These are phyloP conservation scores for Pristionchus exspectatus DNA, from an alignment of 2,888 invertebrate genomes.

Conservation along the genomic window DNA sequence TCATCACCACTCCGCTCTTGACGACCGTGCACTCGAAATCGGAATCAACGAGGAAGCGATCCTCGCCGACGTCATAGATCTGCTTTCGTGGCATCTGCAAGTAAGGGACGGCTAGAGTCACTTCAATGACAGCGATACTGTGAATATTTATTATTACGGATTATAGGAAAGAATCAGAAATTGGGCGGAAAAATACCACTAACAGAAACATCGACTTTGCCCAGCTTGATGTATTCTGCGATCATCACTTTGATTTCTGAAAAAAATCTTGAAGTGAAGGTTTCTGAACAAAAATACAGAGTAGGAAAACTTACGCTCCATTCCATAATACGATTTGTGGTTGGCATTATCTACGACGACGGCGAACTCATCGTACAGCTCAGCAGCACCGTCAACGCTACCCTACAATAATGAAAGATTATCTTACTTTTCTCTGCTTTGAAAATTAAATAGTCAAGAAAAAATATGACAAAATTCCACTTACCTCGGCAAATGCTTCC, in stretches of 20 bases:
- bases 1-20: background rate
- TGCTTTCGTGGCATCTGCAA: background rate
- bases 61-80: background rate
- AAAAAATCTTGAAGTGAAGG: background rate
- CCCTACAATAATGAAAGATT: background rate
- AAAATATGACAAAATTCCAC: no score
- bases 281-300: no score
- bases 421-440: no score
- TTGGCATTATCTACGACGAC: background rate
- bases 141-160: background rate
- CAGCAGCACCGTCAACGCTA: background rate
- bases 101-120: background rate
- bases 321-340: background rate
- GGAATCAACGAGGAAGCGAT: background rate
- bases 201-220: background rate
- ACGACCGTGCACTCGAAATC: conserved; percentile 4
- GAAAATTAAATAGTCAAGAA: no score
- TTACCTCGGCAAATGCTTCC: background rate
- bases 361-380: background rate
- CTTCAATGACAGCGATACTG: no score
- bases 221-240: background rate
- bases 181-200: background rate
- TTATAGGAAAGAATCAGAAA: background rate
- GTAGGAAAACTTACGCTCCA: background rate
- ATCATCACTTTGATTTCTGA: background rate